A percentile compares a stretch with the other conserved stretches of the same genome.
phyloP scores from a whole-genome alignment of 2,888 invertebrate genomes.

The Yponomeuta sedellus region DNA sequence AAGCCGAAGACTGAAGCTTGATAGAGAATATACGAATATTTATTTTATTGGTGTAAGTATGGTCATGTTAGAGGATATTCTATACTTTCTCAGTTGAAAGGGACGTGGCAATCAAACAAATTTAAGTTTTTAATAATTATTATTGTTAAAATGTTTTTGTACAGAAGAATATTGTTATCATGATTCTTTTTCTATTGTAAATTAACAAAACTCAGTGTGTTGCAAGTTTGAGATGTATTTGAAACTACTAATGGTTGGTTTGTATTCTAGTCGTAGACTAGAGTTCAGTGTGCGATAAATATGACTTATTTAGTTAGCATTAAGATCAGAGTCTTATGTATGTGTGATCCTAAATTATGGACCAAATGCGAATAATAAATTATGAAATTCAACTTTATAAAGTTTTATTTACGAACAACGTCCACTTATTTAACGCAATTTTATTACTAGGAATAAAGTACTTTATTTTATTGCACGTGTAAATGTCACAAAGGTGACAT shows the following conservation, averaged over 20 bases:
- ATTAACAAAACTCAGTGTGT: neutral
- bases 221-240: neutral
- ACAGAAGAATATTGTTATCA: too few relatives aligned
- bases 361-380: conserved; percentile 14
- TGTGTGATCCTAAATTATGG: conserved; percentile 9
- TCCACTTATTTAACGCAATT: neutral
- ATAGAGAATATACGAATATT: neutral
- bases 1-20: conserved; percentile 13
- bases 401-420: conserved; percentile 10
- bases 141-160: too few relatives aligned
- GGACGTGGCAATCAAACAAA: too few relatives aligned
- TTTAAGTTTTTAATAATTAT: too few relatives aligned
- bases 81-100: too few relatives aligned
- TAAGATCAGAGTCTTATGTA: conserved; percentile 9
- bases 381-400: neutral
- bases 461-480: neutral
- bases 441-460: too few relatives aligned
- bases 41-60: neutral
- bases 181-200: neutral
- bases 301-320: neutral
- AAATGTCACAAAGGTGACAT: neutral
- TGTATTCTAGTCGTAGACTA: neutral
- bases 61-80: neutral
- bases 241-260: neutral
- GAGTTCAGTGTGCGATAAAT: neutral